A percentile compares a stretch with the other conserved stretches of the same genome.
Conservation (phyloP, 35 echinoderm and acorn worm genomes). For the Apostichopus japonicus region DNA sequence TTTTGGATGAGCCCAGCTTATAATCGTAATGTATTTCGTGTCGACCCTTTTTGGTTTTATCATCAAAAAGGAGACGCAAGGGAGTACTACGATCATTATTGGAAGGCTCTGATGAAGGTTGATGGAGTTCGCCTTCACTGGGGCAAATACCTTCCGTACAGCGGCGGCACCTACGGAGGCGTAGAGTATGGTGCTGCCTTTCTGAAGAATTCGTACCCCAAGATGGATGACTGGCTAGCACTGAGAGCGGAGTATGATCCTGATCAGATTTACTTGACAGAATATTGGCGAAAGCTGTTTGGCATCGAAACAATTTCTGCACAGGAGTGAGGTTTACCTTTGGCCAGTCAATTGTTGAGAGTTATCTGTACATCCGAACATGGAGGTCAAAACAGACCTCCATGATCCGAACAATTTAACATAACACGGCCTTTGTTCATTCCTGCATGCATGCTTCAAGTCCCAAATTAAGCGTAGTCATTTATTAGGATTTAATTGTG, state of each 20-base stretch:
- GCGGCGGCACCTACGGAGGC: not conserved
- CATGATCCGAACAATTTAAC: too few relatives aligned
- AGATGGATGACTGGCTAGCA: slow-evolving; percentile 12
- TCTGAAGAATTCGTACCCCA: slow-evolving; percentile 30
- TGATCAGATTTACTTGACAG: slow-evolving; percentile 11
- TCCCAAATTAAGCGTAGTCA: too few relatives aligned
- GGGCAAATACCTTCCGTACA: slow-evolving; percentile 34
- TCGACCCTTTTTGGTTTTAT: slow-evolving; percentile 52
- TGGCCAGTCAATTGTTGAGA: too few relatives aligned
- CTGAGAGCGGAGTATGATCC: slow-evolving; percentile 16
- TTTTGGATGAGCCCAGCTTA: slow-evolving; percentile 52
- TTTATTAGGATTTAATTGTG: too few relatives aligned
- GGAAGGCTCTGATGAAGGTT: not conserved
- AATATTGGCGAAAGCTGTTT: slow-evolving; percentile 46
- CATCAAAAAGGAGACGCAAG: slow-evolving; percentile 29
- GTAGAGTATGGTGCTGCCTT: slow-evolving; percentile 1
- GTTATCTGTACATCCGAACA: too few relatives aligned
- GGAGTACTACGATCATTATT: slow-evolving; percentile 13
- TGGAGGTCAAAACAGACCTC: too few relatives aligned
- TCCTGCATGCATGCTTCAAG: too few relatives aligned
- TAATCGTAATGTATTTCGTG: slow-evolving; percentile 28
- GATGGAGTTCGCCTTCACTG: slow-evolving; percentile 36
- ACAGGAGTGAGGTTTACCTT: not conserved
- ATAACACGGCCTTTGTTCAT: too few relatives aligned
- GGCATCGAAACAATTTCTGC: not conserved